phyloP scores from a whole-genome alignment of 2,113 vertebrate genomes.

The Neodontobutis hainanensis region DNA sequence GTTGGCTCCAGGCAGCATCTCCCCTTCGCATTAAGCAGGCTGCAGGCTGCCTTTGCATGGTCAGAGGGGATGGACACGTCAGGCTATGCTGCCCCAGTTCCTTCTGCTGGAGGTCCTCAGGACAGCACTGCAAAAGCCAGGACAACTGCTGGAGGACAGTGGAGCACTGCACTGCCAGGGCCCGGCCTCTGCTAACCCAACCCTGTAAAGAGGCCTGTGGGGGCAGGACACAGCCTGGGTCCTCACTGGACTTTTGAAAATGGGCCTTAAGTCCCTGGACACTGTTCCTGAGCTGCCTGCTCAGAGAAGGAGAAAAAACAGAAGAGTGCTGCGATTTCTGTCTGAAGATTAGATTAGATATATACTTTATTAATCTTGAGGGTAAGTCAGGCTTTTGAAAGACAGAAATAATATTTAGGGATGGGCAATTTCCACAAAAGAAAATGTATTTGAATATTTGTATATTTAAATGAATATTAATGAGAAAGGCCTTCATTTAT shows the following conservation, averaged over 20 bases:
- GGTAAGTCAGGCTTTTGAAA: too few relatives aligned
- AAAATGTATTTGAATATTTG: too few relatives aligned
- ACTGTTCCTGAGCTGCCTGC: slow-evolving; percentile 83
- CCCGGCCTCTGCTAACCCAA: slow-evolving; percentile 83
- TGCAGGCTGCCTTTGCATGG: slow-evolving; percentile 79
- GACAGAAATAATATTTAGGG: too few relatives aligned
- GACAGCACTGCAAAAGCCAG: slow-evolving; percentile 91
- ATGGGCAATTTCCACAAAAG: too few relatives aligned
- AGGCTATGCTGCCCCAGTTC: slow-evolving; percentile 66
- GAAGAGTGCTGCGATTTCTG: background rate
- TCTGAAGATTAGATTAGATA: background rate
- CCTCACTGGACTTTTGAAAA: slow-evolving; percentile 57
- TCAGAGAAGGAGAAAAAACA: background rate
- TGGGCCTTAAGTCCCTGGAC: slow-evolving; percentile 78
- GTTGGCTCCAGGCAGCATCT: slow-evolving; percentile 82
- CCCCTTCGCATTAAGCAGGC: slow-evolving; percentile 84
- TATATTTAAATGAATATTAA: too few relatives aligned
- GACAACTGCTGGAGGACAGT: slow-evolving; percentile 85
- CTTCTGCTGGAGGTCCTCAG: slow-evolving; percentile 69
- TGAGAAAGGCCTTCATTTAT: too few relatives aligned
- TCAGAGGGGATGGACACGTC: slow-evolving; percentile 82
- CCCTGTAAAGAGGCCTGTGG: slow-evolving; percentile 81
- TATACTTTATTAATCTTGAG: too few relatives aligned
- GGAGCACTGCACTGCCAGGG: slow-evolving; percentile 82
- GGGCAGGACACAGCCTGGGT: slow-evolving; percentile 78